Percentiles rank a stretch among this genome's conserved stretches.
Conservation (phyloP, 2,797 vertebrate genomes). For the Masticophis lateralis region DNA sequence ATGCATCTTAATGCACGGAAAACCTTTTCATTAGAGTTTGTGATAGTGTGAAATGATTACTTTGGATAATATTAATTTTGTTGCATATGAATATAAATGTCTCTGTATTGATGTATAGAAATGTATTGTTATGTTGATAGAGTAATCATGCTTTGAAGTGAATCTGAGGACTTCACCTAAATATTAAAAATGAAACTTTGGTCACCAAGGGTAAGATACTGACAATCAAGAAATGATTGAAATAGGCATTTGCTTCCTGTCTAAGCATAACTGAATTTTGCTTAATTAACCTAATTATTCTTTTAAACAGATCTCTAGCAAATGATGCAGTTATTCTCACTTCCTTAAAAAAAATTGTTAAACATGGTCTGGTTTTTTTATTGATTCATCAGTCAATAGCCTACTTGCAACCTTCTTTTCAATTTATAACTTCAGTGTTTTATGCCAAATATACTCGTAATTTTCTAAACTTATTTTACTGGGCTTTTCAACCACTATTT, state of each 20-base stretch:
- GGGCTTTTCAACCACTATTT: constrained; percentile 26
- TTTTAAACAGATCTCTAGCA: not conserved
- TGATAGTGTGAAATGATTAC: constrained; percentile 37
- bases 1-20: constrained; percentile 48
- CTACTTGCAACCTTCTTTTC: not conserved
- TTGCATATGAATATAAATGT: constrained; percentile 19
- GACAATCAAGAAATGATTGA: constrained; percentile 9
- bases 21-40: constrained; percentile 35
- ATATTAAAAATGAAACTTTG: constrained; percentile 11
- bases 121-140: constrained; percentile 25
- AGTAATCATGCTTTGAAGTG: constrained; percentile 29
- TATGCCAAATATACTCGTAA: not conserved
- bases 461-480: constrained; percentile 12
- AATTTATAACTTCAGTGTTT: not conserved
- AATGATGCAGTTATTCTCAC: not conserved
- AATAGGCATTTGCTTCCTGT: not conserved
- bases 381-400: not conserved
- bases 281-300: not conserved
- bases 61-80: constrained; percentile 38
- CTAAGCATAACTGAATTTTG: not conserved
- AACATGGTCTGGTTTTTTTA: not conserved
- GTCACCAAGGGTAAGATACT: not conserved
- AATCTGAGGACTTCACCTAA: constrained; percentile 26
- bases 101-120: not conserved
- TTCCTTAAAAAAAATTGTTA: not conserved